Percentiles rank a stretch among this genome's conserved stretches.
phyloP scores from a whole-genome alignment of 2,888 invertebrate genomes.

The Atrina japonica region DNA sequence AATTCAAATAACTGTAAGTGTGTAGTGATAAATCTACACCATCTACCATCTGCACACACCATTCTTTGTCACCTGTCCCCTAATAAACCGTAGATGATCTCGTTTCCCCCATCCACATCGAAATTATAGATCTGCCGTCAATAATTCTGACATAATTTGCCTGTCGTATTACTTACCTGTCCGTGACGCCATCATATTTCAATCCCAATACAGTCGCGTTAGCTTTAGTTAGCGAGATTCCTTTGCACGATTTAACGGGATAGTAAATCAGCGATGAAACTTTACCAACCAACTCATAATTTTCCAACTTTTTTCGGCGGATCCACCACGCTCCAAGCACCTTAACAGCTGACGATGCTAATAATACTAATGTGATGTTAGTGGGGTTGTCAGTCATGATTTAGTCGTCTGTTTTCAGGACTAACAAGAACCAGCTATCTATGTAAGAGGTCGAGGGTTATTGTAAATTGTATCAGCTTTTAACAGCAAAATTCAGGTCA shows the following conservation, averaged over 20 bases:
- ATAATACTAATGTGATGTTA: constrained; percentile 2
- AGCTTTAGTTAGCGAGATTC: constrained; percentile 54
- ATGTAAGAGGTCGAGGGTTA: too few relatives aligned
- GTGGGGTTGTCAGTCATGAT: constrained; percentile 10
- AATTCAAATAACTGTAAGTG: background rate
- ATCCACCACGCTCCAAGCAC: constrained; percentile 25
- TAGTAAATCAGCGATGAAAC: constrained; percentile 63
- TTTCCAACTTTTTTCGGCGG: constrained; percentile 39
- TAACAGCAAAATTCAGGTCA: too few relatives aligned
- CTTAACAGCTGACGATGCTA: background rate
- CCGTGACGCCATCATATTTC: constrained; percentile 54
- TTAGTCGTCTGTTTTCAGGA: too few relatives aligned
- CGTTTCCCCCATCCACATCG: too few relatives aligned
- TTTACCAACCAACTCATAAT: constrained; percentile 61
- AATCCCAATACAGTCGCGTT: constrained; percentile 65
- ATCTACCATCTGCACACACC: background rate
- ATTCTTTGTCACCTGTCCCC: too few relatives aligned
- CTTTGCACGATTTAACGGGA: constrained; percentile 71
- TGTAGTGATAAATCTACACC: background rate
- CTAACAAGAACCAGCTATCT: too few relatives aligned
- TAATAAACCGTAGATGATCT: too few relatives aligned
- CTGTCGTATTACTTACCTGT: too few relatives aligned
- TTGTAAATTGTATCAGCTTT: too few relatives aligned
- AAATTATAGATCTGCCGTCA: too few relatives aligned
- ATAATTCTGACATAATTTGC: too few relatives aligned